Conservation (phyloP, 2,888 invertebrate species). For the Tipula unca region DNA sequence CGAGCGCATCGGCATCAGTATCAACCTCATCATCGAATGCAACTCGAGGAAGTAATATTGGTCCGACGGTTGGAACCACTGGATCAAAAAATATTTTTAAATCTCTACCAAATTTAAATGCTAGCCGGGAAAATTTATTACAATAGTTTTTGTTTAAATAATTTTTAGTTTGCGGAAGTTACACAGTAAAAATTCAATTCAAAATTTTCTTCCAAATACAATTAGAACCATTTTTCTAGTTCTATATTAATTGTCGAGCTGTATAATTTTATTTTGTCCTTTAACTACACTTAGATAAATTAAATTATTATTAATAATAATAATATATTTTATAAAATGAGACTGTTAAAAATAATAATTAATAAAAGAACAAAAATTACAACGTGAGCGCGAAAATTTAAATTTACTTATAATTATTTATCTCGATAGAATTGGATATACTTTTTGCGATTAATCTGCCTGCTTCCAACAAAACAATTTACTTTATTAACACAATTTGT, state of each 20-base stretch:
- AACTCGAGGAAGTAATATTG: background rate
- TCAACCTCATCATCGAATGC: background rate
- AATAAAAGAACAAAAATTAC: background rate
- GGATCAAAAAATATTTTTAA: constrained; percentile 41
- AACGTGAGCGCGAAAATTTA: background rate
- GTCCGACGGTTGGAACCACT: background rate
- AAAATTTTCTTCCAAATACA: background rate
- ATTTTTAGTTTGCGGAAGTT: background rate
- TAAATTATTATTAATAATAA: background rate
- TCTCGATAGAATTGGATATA: background rate
- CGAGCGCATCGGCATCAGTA: background rate
- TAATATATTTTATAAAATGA: constrained; percentile 3
- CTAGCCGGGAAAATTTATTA: constrained; percentile 56
- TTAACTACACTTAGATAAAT: background rate
- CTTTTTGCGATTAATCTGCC: background rate
- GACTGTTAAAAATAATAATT: constrained; percentile 9
- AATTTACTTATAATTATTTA: background rate
- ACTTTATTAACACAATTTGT: background rate
- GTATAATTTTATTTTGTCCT: background rate
- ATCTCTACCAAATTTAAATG: constrained; percentile 63
- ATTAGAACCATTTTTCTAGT: background rate
- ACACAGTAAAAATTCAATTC: background rate
- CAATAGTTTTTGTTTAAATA: constrained; percentile 39
- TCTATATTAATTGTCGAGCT: background rate
- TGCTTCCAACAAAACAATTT: background rate